Percentiles rank a stretch among this genome's conserved stretches.
These are phyloP conservation scores for Bombus waltoni DNA, from an alignment of 1,140 invertebrate species.

Conservation along the genomic window DNA sequence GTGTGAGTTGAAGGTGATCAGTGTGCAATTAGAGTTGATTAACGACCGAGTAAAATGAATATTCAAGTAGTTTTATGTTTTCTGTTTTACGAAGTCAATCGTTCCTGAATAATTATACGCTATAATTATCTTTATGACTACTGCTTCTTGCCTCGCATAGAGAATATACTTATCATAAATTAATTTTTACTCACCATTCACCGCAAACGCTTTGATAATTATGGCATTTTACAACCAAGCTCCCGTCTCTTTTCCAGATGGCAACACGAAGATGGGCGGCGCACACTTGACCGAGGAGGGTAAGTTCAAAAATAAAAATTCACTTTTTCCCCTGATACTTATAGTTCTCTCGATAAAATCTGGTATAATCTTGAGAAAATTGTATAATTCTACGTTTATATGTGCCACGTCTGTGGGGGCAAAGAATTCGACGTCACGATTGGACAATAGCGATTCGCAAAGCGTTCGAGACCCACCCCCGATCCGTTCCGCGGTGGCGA, in stretches of 20 bases:
- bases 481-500: slow-evolving; percentile 56
- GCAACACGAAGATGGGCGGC: slow-evolving; percentile 81
- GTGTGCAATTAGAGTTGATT: background rate
- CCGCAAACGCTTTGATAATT: background rate
- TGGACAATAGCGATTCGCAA: slow-evolving; percentile 49
- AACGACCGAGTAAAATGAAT: background rate
- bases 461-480: slow-evolving; percentile 44
- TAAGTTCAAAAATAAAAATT: slow-evolving; percentile 69
- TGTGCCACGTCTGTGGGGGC: background rate
- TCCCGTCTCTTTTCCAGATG: slow-evolving; percentile 76
- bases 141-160: background rate
- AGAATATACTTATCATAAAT: background rate
- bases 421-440: slow-evolving; percentile 34
- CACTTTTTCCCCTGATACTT: background rate
- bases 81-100: background rate
- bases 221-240: background rate
- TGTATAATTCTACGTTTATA: background rate
- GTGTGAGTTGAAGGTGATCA: slow-evolving; percentile 1
- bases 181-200: background rate
- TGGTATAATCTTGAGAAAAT: background rate
- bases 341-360: too few relatives aligned
- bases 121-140: background rate
- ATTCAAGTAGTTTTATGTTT: background rate
- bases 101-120: background rate
- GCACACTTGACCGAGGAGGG: slow-evolving; percentile 84